phyloP scores from a whole-genome alignment of 2,797 vertebrate species.

The Bucorvus abyssinicus region DNA sequence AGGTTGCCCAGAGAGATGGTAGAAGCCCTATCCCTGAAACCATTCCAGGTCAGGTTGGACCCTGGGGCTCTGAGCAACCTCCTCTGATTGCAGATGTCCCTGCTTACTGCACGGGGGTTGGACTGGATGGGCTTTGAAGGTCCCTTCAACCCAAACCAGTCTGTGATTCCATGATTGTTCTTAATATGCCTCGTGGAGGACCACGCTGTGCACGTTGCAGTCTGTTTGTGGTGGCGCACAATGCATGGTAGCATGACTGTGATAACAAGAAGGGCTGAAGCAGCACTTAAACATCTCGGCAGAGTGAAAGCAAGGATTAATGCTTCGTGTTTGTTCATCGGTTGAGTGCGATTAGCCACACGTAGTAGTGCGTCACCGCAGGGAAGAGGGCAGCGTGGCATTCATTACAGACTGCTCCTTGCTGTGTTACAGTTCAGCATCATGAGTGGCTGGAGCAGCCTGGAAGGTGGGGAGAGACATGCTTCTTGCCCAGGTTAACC shows the following conservation, averaged over 20 bases:
- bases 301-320: not conserved
- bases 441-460: not conserved
- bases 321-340: not conserved
- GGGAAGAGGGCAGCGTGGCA: constrained; percentile 41
- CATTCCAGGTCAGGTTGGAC: no score
- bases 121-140: no score
- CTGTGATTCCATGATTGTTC: no score
- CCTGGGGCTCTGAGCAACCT: no score
- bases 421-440: constrained; percentile 21
- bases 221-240: not conserved
- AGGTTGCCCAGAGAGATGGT: no score
- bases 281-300: not conserved
- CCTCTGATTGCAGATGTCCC: no score
- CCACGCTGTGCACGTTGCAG: not conserved
- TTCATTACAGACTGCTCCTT: constrained; percentile 44
- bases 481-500: not conserved
- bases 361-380: not conserved
- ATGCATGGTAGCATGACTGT: not conserved
- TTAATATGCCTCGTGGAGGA: not conserved
- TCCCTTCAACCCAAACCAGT: no score
- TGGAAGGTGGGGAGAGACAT: not conserved
- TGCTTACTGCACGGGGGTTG: no score
- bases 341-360: constrained; percentile 15
- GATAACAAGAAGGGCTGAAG: not conserved
- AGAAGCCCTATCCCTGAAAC: no score